Conservation (phyloP, 2,113 vertebrate species). For the Sylvilagus bachmani region DNA sequence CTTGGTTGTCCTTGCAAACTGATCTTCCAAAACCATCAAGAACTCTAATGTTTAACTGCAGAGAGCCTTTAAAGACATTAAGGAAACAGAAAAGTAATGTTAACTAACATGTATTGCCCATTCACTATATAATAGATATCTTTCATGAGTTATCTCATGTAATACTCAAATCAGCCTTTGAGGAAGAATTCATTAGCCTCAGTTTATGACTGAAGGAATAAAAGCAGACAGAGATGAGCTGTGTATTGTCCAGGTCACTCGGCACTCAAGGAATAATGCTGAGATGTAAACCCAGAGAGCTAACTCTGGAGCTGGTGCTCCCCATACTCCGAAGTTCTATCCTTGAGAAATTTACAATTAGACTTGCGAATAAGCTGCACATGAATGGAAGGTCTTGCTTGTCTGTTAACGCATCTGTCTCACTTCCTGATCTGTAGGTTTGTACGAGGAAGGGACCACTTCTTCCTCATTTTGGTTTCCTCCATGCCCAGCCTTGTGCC, state of each 20-base stretch:
- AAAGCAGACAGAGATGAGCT: neutral
- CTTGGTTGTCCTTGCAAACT: neutral
- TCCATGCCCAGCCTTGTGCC: neutral
- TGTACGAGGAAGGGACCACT: neutral
- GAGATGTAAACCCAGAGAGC: neutral
- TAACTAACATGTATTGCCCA: neutral
- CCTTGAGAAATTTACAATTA: neutral
- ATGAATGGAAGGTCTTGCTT: neutral
- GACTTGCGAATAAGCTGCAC: neutral
- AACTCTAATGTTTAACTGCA: neutral
- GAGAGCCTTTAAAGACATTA: neutral
- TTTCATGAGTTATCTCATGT: neutral
- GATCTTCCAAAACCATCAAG: constrained; percentile 17
- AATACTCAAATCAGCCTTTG: neutral
- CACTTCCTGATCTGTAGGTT: neutral
- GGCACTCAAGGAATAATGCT: neutral
- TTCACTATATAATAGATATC: neutral
- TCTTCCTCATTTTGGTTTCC: neutral
- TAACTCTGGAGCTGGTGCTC: neutral
- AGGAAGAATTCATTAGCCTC: neutral
- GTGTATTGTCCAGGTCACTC: neutral
- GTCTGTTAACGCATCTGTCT: neutral
- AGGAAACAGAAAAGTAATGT: neutral
- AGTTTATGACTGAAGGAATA: neutral
- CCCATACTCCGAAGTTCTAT: neutral